These are phyloP conservation scores for Alosa alosa DNA, from an alignment of 2,113 vertebrate genomes.

Conservation along the genomic window DNA sequence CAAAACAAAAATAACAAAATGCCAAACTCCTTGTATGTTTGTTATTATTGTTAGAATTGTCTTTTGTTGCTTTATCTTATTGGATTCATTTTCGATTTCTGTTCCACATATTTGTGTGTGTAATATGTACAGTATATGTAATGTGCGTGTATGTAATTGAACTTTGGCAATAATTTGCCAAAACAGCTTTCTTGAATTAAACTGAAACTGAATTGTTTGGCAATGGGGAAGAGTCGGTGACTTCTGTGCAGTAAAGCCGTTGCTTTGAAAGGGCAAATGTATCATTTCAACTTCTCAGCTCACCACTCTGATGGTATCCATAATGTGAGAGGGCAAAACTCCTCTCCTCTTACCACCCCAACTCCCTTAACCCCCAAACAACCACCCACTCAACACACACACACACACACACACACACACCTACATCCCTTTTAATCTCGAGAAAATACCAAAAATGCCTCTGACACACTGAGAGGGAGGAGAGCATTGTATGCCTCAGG, in stretches of 20 bases:
- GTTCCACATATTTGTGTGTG: too few species aligned
- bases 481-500: not conserved
- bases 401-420: not conserved
- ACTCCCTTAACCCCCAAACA: not conserved
- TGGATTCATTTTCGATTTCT: too few species aligned
- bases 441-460: slow-evolving; percentile 3
- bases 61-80: too few species aligned
- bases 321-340: not conserved
- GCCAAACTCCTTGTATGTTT: too few species aligned
- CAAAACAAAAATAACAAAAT: too few species aligned
- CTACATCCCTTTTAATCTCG: not conserved
- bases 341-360: not conserved
- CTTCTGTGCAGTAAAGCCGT: not conserved
- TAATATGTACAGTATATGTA: too few species aligned
- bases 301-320: not conserved
- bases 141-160: too few species aligned
- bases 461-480: not conserved
- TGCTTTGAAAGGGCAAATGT: not conserved
- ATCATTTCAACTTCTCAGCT: not conserved
- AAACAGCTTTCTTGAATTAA: too few species aligned
- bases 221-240: not conserved
- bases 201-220: not conserved
- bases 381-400: not conserved
- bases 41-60: too few species aligned
- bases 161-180: too few species aligned